A percentile compares a stretch with the other conserved stretches of the same genome.
phyloP scores from a whole-genome alignment of 2,113 vertebrate genomes.

The Periophthalmus modestus region DNA sequence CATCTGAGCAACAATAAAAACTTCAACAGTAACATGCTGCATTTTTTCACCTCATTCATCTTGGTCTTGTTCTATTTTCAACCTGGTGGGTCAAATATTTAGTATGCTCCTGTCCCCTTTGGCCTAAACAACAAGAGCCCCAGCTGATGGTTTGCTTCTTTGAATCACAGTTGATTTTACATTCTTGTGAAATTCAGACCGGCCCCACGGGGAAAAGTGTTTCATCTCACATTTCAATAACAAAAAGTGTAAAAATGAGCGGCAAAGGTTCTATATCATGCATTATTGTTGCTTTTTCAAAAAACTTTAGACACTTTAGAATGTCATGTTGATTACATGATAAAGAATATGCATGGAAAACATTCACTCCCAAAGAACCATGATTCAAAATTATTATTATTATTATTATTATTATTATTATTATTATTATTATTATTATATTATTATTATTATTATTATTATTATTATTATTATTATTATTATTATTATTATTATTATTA shows the following conservation, averaged over 20 bases:
- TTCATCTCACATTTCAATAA: constrained; percentile 60
- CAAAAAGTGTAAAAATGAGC: constrained; percentile 30
- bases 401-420: constrained; percentile 42
- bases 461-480: constrained; percentile 20
- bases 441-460: too few relatives aligned
- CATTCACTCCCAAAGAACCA: constrained; percentile 60
- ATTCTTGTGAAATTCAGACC: constrained; percentile 66
- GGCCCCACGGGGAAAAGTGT: constrained; percentile 54
- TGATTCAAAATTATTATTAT: constrained; percentile 10
- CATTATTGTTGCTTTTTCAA: too few relatives aligned
- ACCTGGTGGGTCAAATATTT: constrained; percentile 46
- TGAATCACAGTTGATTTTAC: constrained; percentile 51
- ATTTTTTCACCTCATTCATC: constrained; percentile 37
- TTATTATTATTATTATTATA: too few relatives aligned
- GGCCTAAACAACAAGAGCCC: constrained; percentile 57
- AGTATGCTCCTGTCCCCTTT: constrained; percentile 58
- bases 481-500: not conserved
- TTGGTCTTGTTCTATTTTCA: constrained; percentile 20
- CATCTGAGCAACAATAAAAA: not conserved
- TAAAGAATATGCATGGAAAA: constrained; percentile 33
- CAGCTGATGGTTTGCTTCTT: constrained; percentile 48
- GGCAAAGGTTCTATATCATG: too few relatives aligned
- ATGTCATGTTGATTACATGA: too few relatives aligned
- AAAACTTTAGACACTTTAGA: too few relatives aligned
- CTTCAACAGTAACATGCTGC: constrained; percentile 20